Evolutionary conservation across 2,797 vertebrate genomes (phyloP).

Genomic region (Xerus rutilus): DNA sequence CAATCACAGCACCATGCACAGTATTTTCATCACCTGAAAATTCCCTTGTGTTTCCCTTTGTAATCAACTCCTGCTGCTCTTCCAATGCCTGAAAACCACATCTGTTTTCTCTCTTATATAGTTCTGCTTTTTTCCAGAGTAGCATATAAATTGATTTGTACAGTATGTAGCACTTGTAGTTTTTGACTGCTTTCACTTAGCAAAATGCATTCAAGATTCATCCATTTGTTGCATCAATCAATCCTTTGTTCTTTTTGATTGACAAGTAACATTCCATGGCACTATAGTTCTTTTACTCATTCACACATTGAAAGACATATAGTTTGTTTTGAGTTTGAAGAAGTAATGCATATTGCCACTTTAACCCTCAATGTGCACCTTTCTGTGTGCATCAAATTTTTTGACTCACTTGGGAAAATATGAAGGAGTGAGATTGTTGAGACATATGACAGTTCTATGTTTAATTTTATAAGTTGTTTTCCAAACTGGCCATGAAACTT

Average conservation of each 20-base stretch:
- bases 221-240: background rate
- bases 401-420: background rate
- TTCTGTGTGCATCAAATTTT: background rate
- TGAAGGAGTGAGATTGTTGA: background rate
- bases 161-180: background rate
- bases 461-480: constrained; percentile 31
- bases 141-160: background rate
- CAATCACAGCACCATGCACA: background rate
- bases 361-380: background rate
- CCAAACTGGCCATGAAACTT: background rate
- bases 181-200: background rate
- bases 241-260: background rate
- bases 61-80: background rate
- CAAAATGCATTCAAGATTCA: constrained; percentile 22
- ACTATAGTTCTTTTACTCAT: background rate
- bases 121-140: background rate
- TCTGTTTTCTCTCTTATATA: background rate
- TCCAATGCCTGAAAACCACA: background rate
- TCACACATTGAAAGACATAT: background rate
- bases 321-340: background rate
- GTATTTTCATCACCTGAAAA: constrained; percentile 6
- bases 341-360: constrained; percentile 14
- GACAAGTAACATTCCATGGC: background rate
- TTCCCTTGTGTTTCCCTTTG: background rate
- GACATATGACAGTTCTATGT: background rate